A percentile compares a stretch with the other conserved stretches of the same genome.
Conservation (phyloP, 2,797 vertebrate genomes). For the Sebastes oblongus region DNA sequence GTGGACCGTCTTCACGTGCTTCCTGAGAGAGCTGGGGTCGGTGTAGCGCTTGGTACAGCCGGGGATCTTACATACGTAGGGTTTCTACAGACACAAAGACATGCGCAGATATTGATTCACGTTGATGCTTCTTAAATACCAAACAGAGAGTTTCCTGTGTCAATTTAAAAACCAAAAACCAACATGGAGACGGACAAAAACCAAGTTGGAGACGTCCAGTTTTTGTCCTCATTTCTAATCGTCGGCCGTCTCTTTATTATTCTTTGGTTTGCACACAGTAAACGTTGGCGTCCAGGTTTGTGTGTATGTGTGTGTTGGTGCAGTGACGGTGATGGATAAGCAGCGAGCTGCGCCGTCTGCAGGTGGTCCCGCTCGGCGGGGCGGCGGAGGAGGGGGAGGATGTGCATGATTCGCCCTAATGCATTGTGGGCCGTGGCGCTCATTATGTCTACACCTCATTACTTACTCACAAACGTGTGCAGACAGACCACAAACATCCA, state of each 20-base stretch:
- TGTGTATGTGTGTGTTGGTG: background rate
- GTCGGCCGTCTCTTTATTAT: too few relatives aligned
- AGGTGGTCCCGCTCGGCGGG: constrained; percentile 63
- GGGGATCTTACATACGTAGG: constrained; percentile 95
- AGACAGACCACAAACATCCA: background rate
- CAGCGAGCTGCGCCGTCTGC: constrained; percentile 32
- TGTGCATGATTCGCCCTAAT: constrained; percentile 61
- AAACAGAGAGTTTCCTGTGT: too few relatives aligned
- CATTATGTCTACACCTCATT: constrained; percentile 74
- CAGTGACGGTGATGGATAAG: constrained; percentile 10
- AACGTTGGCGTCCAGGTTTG: too few relatives aligned
- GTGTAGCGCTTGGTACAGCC: constrained; percentile 99
- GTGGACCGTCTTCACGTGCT: constrained; percentile 96
- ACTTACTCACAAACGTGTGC: constrained; percentile 44
- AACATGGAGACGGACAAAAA: too few relatives aligned
- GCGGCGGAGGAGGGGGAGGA: constrained; percentile 21
- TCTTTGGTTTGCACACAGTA: too few relatives aligned
- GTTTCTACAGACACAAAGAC: constrained; percentile 83
- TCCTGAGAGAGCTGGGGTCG: constrained; percentile 96
- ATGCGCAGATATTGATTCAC: background rate
- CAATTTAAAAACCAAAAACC: too few relatives aligned
- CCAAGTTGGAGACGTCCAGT: too few relatives aligned
- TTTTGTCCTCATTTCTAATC: too few relatives aligned
- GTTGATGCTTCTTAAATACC: too few relatives aligned
- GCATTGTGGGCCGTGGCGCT: constrained; percentile 69